phyloP scores from a whole-genome alignment of 2,113 vertebrate genomes.

The Perca flavescens region DNA sequence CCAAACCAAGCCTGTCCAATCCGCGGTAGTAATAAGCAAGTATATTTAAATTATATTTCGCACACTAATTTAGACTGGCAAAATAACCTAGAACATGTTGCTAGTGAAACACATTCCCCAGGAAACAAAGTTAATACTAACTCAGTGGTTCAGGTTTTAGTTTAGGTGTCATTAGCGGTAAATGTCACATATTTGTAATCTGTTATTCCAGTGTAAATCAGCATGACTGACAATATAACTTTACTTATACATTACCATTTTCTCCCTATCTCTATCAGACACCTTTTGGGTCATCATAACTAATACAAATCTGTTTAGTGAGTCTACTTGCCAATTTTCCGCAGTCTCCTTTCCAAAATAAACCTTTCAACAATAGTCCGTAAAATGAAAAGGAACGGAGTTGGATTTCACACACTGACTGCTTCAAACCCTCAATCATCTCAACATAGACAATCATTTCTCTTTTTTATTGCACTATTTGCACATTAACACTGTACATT shows the following conservation, averaged over 20 bases:
- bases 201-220: not conserved
- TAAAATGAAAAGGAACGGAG: not conserved
- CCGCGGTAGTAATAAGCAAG: not conserved
- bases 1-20: too few relatives aligned
- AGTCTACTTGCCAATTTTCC: not conserved
- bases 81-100: not conserved
- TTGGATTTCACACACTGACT: not conserved
- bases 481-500: too few relatives aligned
- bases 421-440: not conserved
- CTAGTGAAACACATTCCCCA: not conserved
- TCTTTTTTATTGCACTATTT: too few relatives aligned
- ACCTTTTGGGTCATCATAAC: too few relatives aligned
- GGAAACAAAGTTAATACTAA: not conserved
- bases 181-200: not conserved
- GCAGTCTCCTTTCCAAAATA: conserved; percentile 18
- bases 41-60: too few relatives aligned
- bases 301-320: not conserved
- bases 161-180: not conserved
- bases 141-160: not conserved
- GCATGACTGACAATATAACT: not conserved
- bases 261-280: too few relatives aligned
- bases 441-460: too few relatives aligned
- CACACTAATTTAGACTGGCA: not conserved
- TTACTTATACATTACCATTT: too few relatives aligned
- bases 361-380: conserved; percentile 7